phyloP scores from a whole-genome alignment of 2,888 invertebrate genomes.

The Hipparchia semele region DNA sequence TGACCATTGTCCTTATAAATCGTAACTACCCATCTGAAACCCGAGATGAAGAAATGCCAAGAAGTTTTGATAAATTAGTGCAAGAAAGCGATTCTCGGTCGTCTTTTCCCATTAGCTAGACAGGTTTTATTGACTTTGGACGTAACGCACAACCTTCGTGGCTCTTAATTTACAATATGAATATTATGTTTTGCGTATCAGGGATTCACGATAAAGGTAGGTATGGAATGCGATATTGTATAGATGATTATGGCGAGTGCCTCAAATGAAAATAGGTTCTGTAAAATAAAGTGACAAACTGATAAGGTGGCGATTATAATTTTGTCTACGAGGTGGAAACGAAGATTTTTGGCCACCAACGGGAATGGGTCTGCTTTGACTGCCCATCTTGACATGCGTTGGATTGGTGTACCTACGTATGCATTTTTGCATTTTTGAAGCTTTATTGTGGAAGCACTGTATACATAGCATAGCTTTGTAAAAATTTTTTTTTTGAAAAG shows the following conservation, averaged over 20 bases:
- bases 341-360: too few relatives aligned
- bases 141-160: constrained; percentile 54
- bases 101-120: constrained; percentile 22
- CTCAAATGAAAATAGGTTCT: not conserved
- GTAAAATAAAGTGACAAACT: not conserved
- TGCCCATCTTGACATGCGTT: too few relatives aligned
- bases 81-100: constrained; percentile 7
- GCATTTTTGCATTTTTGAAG: too few relatives aligned
- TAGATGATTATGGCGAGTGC: not conserved
- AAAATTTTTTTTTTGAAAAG: too few relatives aligned
- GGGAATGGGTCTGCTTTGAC: too few relatives aligned
- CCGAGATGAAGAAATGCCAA: constrained; percentile 17
- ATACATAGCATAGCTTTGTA: too few relatives aligned
- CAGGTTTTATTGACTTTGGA: constrained; percentile 42
- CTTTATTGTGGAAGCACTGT: too few relatives aligned
- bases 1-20: constrained; percentile 1
- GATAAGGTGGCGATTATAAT: not conserved
- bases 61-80: constrained; percentile 22
- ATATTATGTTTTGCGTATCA: constrained; percentile 2
- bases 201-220: constrained; percentile 1
- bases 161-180: constrained; percentile 33
- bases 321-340: too few relatives aligned
- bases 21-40: constrained; percentile 1
- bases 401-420: too few relatives aligned
- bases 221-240: not conserved